These are phyloP conservation scores for Caenorhabditis becei DNA, from an alignment of 2,888 invertebrate genomes.

Conservation along the genomic window DNA sequence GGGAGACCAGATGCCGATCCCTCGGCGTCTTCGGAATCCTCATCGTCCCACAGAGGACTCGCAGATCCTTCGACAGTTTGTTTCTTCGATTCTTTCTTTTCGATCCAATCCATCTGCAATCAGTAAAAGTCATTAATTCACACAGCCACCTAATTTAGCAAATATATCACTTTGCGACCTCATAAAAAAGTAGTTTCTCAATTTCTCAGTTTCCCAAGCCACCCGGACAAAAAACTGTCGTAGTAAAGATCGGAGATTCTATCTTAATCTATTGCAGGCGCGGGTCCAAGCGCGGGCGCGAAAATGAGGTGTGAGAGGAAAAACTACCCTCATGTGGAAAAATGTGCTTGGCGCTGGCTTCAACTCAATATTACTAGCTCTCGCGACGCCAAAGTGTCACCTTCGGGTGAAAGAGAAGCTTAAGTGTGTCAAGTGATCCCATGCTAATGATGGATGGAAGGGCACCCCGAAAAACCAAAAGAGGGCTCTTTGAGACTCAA, in stretches of 20 bases:
- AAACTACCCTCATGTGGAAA: neutral
- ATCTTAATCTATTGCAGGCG: constrained; percentile 44
- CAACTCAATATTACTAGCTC: constrained; percentile 43
- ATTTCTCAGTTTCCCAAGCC: neutral
- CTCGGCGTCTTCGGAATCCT: constrained; percentile 43
- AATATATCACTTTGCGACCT: constrained; percentile 58
- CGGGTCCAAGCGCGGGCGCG: neutral
- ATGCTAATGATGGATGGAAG: constrained; percentile 55
- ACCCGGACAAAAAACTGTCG: constrained; percentile 13
- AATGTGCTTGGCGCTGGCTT: constrained; percentile 3
- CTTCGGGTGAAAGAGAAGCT: constrained; percentile 38
- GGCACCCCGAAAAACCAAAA: constrained; percentile 22
- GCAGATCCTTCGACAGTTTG: constrained; percentile 46
- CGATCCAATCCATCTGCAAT: constrained; percentile 61
- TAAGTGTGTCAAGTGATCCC: constrained; percentile 58
- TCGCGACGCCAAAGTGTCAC: constrained; percentile 23
- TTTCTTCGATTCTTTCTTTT: constrained; percentile 43
- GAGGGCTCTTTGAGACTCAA: constrained; percentile 6
- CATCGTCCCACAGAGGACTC: constrained; percentile 53
- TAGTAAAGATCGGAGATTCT: constrained; percentile 22
- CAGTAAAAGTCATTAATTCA: constrained; percentile 44
- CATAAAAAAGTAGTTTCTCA: constrained; percentile 44
- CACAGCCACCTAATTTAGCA: constrained; percentile 34
- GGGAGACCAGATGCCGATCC: constrained; percentile 55
- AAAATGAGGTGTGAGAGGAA: constrained; percentile 1